A percentile compares a stretch with the other conserved stretches of the same genome.
Conservation (phyloP, 2,888 invertebrate genomes). For the Eupithecia subumbrata region DNA sequence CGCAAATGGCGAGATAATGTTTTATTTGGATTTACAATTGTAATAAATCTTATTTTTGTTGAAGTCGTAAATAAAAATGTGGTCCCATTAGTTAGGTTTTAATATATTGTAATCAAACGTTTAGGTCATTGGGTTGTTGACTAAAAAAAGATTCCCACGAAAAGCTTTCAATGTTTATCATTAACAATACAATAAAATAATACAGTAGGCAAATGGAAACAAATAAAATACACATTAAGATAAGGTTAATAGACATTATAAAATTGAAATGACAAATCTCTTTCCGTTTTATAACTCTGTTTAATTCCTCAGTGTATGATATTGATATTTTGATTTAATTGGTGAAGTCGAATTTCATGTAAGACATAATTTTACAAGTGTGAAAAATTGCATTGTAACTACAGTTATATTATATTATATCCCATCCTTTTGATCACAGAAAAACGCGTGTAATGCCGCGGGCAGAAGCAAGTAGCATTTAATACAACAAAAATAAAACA, state of each 20-base stretch:
- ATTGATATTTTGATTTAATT: slow-evolving; percentile 30
- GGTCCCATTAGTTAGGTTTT: slow-evolving; percentile 48
- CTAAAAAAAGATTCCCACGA: slow-evolving; percentile 45
- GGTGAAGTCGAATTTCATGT: not conserved
- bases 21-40: slow-evolving; percentile 41
- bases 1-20: slow-evolving; percentile 3
- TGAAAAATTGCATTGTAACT: not conserved
- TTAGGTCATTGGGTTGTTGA: slow-evolving; percentile 40
- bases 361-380: not conserved
- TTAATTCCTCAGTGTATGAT: slow-evolving; percentile 42
- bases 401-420: not conserved
- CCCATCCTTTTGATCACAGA: no score
- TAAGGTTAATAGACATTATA: slow-evolving; percentile 48
- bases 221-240: slow-evolving; percentile 50
- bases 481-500: no score
- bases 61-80: slow-evolving; percentile 46
- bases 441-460: no score
- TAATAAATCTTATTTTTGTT: slow-evolving; percentile 42
- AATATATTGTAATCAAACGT: slow-evolving; percentile 43
- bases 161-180: slow-evolving; percentile 49
- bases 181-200: slow-evolving; percentile 48
- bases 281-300: slow-evolving; percentile 40
- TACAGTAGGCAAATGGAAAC: slow-evolving; percentile 49
- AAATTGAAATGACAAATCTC: slow-evolving; percentile 47
- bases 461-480: no score